These are phyloP conservation scores for Metopolophium dirhodum DNA, from an alignment of 1,140 invertebrate genomes.

Conservation along the genomic window DNA sequence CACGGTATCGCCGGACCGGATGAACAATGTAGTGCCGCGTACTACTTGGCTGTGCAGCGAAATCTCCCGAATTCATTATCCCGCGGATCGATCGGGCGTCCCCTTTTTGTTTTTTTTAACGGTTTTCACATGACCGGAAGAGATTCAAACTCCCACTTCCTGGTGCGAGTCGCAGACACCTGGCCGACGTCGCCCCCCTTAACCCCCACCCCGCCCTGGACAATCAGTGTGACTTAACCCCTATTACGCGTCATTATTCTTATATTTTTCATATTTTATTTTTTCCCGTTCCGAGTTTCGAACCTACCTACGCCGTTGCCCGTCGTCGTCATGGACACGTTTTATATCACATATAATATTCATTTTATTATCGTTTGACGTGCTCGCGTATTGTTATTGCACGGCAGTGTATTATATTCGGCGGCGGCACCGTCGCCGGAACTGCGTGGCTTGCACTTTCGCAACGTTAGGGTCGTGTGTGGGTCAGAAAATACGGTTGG, in stretches of 20 bases:
- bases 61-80: constrained; percentile 38
- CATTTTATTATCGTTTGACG: not conserved
- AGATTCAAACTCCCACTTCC: constrained; percentile 57
- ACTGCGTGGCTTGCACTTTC: not conserved
- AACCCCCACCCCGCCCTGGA: too few relatives aligned
- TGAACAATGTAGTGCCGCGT: constrained; percentile 44
- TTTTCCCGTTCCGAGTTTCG: not conserved
- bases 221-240: constrained; percentile 55
- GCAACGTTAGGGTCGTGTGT: not conserved
- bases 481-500: not conserved
- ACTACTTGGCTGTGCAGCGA: not conserved
- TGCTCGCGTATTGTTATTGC: not conserved
- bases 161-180: constrained; percentile 55
- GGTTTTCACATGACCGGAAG: constrained; percentile 55
- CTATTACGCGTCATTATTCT: constrained; percentile 37
- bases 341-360: not conserved
- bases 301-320: not conserved
- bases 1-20: not conserved
- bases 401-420: not conserved
- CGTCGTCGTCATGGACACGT: constrained; percentile 50
- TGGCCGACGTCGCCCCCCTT: constrained; percentile 36
- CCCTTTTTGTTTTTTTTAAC: constrained; percentile 46
- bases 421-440: not conserved
- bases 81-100: not conserved
- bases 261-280: constrained; percentile 32